phyloP scores from a whole-genome alignment of 2,113 vertebrate species.

The Myotis yumanensis region DNA sequence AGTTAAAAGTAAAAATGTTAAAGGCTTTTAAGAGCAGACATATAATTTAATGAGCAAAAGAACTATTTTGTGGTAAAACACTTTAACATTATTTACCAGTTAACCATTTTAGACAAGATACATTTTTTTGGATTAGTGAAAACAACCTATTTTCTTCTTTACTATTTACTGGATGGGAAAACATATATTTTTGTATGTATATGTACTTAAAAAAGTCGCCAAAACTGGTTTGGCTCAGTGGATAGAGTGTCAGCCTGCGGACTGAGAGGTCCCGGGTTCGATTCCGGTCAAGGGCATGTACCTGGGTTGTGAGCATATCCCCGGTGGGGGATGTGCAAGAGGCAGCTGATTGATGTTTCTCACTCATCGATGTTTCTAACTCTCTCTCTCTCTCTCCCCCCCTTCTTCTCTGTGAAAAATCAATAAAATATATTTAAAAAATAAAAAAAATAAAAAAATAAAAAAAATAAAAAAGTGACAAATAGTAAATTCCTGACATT shows the following conservation, averaged over 20 bases:
- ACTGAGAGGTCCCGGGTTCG: no score
- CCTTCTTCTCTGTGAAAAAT: no score
- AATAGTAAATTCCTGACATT: slow-evolving; percentile 38
- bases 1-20: background rate
- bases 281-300: no score
- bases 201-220: background rate
- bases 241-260: no score
- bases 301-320: no score
- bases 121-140: background rate
- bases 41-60: background rate
- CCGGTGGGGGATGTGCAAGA: no score
- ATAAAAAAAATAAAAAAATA: no score
- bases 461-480: background rate
- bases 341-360: no score
- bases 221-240: no score
- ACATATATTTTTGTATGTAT: background rate
- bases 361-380: no score
- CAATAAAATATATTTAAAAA: no score
- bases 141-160: background rate
- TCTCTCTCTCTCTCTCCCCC: no score
- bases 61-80: slow-evolving; percentile 36
- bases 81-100: slow-evolving; percentile 14
- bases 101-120: background rate
- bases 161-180: background rate
- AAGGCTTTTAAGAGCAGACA: slow-evolving; percentile 1